Base-by-base conservation (phyloP, 2,888 invertebrate genomes). In the Rotaria magnacalcarata region DNA sequence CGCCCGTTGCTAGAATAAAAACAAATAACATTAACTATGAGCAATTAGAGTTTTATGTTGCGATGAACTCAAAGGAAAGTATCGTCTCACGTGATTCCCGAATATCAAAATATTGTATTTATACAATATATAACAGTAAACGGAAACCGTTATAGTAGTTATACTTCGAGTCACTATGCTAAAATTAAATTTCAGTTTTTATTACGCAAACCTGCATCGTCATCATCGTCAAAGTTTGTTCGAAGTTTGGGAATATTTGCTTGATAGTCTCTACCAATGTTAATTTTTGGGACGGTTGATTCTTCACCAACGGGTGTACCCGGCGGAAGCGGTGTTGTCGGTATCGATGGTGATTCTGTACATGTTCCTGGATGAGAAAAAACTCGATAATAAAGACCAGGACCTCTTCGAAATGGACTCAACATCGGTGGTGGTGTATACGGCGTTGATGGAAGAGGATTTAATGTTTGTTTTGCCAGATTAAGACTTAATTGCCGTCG, bases 351-450 rank as follows among this genome's bases (percentile, higher is more conserved):
- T 43, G 80, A 24, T 47, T 43, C 43, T 47, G 24, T 21, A 1
- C 47, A 24, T 75, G 75, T 41, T 24, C 43, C 43, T 24, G 75
- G 41, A n/a, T 43, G 47, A 47, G 80, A 80, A 80, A 80, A 80
- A n/a, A 47, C 80, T 47, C 47, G 80, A 47, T 80, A 80, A 47
- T 80, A 80, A n/a, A 80, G 47, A 14, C 80, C 80, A 19, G 47
- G 47, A n/a, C 96, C 96, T 88, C 94, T 94, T 88, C 98, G 93
- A 87, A 95, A 94, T 0, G 98, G 98, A 90, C 96, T 95, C 86
- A 98, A 92, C 89, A 98, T 95, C 0, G 98, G 98, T 52, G 96
- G 95, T 24, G 98, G 97, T 0, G 97, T 97, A 91, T 95, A 98
- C 10, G 80, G 80, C 24, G 47, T 80, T 47, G 80, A 11, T 27